Percentiles rank a stretch among this genome's conserved stretches.
These are phyloP conservation scores for Spea multiplicata DNA, from an alignment of 2,113 vertebrate genomes.

Conservation along the genomic window DNA sequence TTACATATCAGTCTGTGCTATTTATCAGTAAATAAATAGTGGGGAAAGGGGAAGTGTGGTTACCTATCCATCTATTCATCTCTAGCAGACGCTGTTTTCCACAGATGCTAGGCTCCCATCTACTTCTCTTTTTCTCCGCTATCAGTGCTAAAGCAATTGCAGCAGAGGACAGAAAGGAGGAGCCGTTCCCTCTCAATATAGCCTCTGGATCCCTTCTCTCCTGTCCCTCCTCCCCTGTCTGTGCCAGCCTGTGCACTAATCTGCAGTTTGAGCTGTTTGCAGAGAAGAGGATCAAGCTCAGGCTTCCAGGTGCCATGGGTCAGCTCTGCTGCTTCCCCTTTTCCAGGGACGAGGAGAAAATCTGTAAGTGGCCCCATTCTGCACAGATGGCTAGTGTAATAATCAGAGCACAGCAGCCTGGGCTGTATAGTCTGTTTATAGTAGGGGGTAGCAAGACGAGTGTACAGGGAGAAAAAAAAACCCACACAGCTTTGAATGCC, in stretches of 20 bases:
- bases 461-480: not conserved
- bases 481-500: constrained; percentile 15
- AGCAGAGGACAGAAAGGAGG: constrained; percentile 66
- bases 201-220: constrained; percentile 49
- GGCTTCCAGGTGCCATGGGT: constrained; percentile 77
- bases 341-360: constrained; percentile 84
- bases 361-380: constrained; percentile 76
- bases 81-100: not conserved
- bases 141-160: constrained; percentile 60
- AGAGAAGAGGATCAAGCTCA: constrained; percentile 48
- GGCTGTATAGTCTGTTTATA: constrained; percentile 45
- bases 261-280: constrained; percentile 49
- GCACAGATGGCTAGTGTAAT: constrained; percentile 3
- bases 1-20: too few relatives aligned
- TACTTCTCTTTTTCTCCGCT: constrained; percentile 22
- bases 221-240: constrained; percentile 29
- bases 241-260: constrained; percentile 19
- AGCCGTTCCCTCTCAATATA: constrained; percentile 56
- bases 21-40: too few relatives aligned
- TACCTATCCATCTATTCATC: not conserved
- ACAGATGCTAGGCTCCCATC: not conserved
- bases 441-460: constrained; percentile 15
- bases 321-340: constrained; percentile 96
- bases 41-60: not conserved
- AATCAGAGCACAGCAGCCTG: not conserved